Evolutionary conservation across 2,888 invertebrate species (phyloP).

Genomic region (Branchellion lobata): DNA sequence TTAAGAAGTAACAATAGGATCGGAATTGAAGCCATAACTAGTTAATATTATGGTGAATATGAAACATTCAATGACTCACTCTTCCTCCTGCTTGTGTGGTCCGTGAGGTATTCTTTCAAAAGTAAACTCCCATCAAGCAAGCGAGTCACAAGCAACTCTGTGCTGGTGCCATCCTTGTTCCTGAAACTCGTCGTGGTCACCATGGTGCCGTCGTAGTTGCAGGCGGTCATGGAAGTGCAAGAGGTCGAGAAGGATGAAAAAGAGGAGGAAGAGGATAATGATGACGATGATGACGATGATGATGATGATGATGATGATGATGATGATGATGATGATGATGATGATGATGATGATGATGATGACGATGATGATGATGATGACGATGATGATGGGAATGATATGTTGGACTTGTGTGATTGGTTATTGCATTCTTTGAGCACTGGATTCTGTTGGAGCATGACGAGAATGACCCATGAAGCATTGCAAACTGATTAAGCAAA

Average conservation of each 20-base stretch:
- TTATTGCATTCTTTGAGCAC: not conserved
- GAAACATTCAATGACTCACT: not conserved
- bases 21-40: no score
- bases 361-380: slow-evolving; percentile 1
- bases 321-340: not conserved
- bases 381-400: not conserved
- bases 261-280: not conserved
- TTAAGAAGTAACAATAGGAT: no score
- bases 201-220: slow-evolving; percentile 60
- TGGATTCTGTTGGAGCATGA: not conserved
- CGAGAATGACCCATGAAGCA: not conserved
- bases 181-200: slow-evolving; percentile 54
- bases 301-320: slow-evolving; percentile 6
- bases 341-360: slow-evolving; percentile 19
- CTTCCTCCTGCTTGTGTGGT: not conserved
- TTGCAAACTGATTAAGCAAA: no score
- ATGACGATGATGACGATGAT: slow-evolving; percentile 18
- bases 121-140: slow-evolving; percentile 12
- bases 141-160: slow-evolving; percentile 54
- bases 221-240: slow-evolving; percentile 51
- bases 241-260: no score
- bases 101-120: not conserved
- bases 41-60: no score
- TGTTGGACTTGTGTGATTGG: no score
- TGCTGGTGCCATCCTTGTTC: slow-evolving; percentile 55